These are phyloP conservation scores for Coregonus clupeaformis DNA, from an alignment of 2,113 vertebrate species.

Conservation along the genomic window DNA sequence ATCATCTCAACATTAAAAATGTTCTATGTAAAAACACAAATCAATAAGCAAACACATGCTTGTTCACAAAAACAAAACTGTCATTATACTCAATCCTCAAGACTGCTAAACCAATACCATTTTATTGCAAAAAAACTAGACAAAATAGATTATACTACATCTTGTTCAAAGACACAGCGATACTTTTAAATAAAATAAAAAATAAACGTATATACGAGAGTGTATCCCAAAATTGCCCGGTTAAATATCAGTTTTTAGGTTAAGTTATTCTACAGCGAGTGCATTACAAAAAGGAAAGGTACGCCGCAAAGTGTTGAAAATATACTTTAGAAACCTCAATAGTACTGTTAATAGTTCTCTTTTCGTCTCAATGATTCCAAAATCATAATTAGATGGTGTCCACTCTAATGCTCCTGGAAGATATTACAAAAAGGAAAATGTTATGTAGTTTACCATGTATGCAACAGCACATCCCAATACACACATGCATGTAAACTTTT, in stretches of 20 bases:
- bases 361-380: conserved; percentile 70
- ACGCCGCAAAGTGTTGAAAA: conserved; percentile 84
- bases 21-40: conserved; percentile 59
- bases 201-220: conserved; percentile 51
- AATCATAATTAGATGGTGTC: conserved; percentile 38
- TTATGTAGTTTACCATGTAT: too few species aligned
- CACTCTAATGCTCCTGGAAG: conserved; percentile 87
- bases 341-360: conserved; percentile 72
- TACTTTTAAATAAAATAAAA: conserved; percentile 68
- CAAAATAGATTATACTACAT: conserved; percentile 74
- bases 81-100: conserved; percentile 71
- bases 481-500: too few species aligned
- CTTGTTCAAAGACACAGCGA: conserved; percentile 80
- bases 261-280: conserved; percentile 83
- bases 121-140: conserved; percentile 84
- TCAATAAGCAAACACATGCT: conserved; percentile 61
- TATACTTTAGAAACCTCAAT: conserved; percentile 84
- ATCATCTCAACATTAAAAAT: conserved; percentile 69
- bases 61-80: conserved; percentile 48
- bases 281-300: conserved; percentile 81
- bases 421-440: conserved; percentile 31
- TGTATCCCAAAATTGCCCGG: conserved; percentile 60
- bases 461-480: too few species aligned
- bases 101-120: conserved; percentile 85
- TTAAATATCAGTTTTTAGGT: conserved; percentile 61